Evolutionary conservation across 2,888 invertebrate genomes (phyloP).

Genomic region (Drosophila nr. fundita): DNA sequence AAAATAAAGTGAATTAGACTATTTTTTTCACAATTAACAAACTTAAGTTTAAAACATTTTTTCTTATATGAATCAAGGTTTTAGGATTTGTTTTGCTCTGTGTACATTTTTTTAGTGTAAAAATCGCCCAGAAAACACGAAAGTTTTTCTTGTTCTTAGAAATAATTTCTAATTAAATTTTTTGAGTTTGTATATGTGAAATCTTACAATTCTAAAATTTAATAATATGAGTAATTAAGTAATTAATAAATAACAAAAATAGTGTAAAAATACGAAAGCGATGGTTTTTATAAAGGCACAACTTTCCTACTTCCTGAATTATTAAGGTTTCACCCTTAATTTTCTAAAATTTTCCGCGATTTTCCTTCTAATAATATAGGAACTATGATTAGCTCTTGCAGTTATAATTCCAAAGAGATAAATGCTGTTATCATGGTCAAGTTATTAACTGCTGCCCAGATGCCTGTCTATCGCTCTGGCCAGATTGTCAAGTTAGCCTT

Average conservation of each 20-base stretch:
- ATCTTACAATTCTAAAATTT: neutral
- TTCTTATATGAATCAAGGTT: neutral
- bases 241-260: too few relatives aligned
- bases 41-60: neutral
- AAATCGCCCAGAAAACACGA: neutral
- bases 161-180: neutral
- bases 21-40: neutral
- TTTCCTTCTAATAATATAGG: neutral
- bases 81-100: neutral
- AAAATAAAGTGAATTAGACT: neutral
- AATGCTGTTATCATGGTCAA: conserved; percentile 43
- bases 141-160: neutral
- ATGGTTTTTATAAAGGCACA: neutral
- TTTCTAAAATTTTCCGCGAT: neutral
- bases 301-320: neutral
- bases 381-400: neutral
- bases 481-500: conserved; percentile 64
- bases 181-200: neutral
- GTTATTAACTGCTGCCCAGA: conserved; percentile 18
- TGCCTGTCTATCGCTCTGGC: conserved; percentile 15
- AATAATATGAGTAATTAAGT: neutral
- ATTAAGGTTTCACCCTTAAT: neutral
- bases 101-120: neutral
- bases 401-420: conserved; percentile 11
- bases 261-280: neutral